Conservation (phyloP, 2,888 invertebrate genomes). For the Euplagia quadripunctaria region DNA sequence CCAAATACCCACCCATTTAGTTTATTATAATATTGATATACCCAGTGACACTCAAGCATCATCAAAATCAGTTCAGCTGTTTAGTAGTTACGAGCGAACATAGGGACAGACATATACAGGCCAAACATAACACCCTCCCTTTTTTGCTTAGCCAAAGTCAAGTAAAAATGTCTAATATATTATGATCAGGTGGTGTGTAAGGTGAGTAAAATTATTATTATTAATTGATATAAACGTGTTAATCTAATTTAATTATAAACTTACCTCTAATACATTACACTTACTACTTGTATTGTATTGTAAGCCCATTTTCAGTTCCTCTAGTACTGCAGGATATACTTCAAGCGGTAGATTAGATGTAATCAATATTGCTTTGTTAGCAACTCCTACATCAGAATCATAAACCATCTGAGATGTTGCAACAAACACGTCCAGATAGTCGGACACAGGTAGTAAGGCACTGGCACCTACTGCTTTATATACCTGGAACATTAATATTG, state of each 20-base stretch:
- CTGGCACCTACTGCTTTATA: conserved; percentile 67
- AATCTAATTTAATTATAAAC: not conserved
- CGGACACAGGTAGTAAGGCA: conserved; percentile 73
- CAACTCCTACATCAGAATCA: conserved; percentile 88
- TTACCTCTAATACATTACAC: conserved; percentile 91
- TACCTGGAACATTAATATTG: conserved; percentile 63
- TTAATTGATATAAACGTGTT: no score
- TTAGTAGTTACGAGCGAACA: no score
- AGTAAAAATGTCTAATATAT: no score
- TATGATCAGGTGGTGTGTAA: no score
- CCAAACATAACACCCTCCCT: no score
- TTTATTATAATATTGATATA: no score
- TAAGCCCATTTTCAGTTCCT: conserved; percentile 87
- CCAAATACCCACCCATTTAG: no score
- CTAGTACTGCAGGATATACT: conserved; percentile 85
- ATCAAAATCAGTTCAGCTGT: no score
- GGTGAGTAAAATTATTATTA: no score
- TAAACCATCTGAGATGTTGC: conserved; percentile 87
- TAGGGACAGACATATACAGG: no score
- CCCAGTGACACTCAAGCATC: no score
- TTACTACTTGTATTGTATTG: conserved; percentile 87
- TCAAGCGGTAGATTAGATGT: conserved; percentile 83
- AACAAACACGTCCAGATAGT: conserved; percentile 85
- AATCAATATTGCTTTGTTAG: conserved; percentile 87
- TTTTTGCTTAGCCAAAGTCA: no score